A percentile compares a stretch with the other conserved stretches of the same genome.
phyloP scores from a whole-genome alignment of 2,888 invertebrate species.

The Thymelicus lineola region DNA sequence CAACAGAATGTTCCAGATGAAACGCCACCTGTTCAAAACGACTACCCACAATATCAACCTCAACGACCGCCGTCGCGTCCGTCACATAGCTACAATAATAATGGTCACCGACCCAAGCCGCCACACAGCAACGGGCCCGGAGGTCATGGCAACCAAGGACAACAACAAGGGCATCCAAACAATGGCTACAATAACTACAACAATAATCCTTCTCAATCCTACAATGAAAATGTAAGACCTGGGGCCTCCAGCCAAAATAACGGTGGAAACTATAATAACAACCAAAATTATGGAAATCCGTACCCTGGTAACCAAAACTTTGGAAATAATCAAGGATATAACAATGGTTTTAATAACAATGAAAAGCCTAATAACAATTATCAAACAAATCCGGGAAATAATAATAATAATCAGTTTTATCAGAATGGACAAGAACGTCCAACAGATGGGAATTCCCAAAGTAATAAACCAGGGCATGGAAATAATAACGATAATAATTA shows the following conservation, averaged over 20 bases:
- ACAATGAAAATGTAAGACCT: constrained; percentile 10
- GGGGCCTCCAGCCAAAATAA: background rate
- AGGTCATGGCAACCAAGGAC: constrained; percentile 12
- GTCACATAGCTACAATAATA: background rate
- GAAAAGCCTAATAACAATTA: constrained; percentile 2
- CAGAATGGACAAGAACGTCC: constrained; percentile 1
- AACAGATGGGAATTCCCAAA: background rate
- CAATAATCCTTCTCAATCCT: background rate
- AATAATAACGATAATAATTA: constrained; percentile 8
- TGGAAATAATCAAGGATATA: constrained; percentile 2
- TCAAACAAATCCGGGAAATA: background rate
- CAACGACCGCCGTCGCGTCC: background rate
- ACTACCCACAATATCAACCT: background rate
- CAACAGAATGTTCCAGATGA: background rate
- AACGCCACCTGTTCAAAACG: background rate
- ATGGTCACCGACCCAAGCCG: constrained; percentile 2
- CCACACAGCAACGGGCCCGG: constrained; percentile 1
- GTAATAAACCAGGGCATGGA: constrained; percentile 13
- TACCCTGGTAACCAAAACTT: constrained; percentile 1
- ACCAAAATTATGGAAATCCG: constrained; percentile 7
- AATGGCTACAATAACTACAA: constrained; percentile 3
- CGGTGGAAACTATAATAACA: constrained; percentile 12
- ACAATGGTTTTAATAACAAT: constrained; percentile 10
- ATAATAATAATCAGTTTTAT: background rate
- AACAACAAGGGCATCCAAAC: constrained; percentile 11